Percentiles rank a stretch among this genome's conserved stretches.
Conservation (phyloP, 2,113 vertebrate species). For the human (Homo sapiens) region DNA sequence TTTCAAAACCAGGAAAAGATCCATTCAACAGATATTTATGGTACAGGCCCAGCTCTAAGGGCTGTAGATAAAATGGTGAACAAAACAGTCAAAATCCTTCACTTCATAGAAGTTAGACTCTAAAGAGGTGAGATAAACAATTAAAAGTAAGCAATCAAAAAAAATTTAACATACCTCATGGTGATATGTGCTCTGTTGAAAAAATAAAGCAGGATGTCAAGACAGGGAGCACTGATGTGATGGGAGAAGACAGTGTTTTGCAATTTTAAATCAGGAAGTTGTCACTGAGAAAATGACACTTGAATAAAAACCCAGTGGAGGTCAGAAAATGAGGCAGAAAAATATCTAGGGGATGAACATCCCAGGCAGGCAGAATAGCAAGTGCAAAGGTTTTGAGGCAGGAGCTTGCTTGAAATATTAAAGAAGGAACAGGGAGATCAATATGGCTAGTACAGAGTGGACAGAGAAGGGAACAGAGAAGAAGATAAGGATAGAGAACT, state of each 20-base stretch:
- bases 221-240: not conserved
- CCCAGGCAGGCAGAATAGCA: not conserved
- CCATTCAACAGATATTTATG: constrained; percentile 47
- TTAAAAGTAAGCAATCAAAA: not conserved
- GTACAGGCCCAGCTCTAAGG: not conserved
- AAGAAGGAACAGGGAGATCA: not conserved
- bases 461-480: not conserved
- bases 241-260: not conserved
- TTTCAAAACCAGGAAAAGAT: constrained; percentile 55
- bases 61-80: not conserved
- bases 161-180: not conserved
- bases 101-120: not conserved
- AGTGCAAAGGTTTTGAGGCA: not conserved
- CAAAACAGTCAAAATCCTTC: constrained; percentile 9
- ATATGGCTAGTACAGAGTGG: not conserved
- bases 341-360: not conserved
- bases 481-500: not conserved
- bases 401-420: not conserved
- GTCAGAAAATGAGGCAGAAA: not conserved
- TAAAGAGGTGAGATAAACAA: constrained; percentile 4
- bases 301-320: not conserved
- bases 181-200: not conserved
- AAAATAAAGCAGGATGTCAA: not conserved
- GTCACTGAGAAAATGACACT: not conserved
- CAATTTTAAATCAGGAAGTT: not conserved